Evolutionary conservation across 2,888 invertebrate species (phyloP), one percentile per base, ranked within the genome.

Genomic region (Gibbula magus): DNA sequence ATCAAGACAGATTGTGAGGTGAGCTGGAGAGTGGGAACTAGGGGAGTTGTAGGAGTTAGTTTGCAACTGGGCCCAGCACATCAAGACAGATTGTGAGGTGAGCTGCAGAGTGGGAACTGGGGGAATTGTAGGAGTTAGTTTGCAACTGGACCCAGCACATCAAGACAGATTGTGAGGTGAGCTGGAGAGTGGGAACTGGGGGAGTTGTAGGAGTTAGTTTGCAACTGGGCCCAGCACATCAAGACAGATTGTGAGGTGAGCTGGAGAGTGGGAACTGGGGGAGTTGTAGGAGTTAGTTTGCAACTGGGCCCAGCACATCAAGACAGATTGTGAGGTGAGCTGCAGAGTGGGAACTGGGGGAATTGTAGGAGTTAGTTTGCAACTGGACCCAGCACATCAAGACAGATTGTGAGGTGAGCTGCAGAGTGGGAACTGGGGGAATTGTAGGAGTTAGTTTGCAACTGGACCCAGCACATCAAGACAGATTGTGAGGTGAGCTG

Each of bases 321-420:
- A 96, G 87, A 93, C 93, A 0, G 94, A 94, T 66, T 97, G 97
- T 91, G 93, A 94, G 90, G 94, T 95, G 85, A 87, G 86, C 0
- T 2, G 52, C 35, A n/a, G 13, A n/a, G 7, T 56, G 22, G 54
- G 8, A n/a, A 10, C 4, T 8, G n/a, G 1, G 25, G 56, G 7
- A 8, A 8, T 7, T 4, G 3, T 56, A n/a, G 1, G 1, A 8
- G 7, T 7, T 1, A 25, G 7, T 4, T n/a, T 1, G n/a, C 76
- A 92, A 94, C 7, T 97, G 97, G 91, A 93, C 95, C 1, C 93
- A 94, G 45, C 98, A 98, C 90, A 98, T 98, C 84, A 96, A 96
- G 87, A 93, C 93, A 0, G 94, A 94, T 66, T 97, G 97, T 91
- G 93, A 94, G 90, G 94, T 95, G 85, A 87, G 86, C 0, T 2